These are phyloP conservation scores for Sebastes fasciatus DNA, from an alignment of 2,113 vertebrate species.

Conservation along the genomic window DNA sequence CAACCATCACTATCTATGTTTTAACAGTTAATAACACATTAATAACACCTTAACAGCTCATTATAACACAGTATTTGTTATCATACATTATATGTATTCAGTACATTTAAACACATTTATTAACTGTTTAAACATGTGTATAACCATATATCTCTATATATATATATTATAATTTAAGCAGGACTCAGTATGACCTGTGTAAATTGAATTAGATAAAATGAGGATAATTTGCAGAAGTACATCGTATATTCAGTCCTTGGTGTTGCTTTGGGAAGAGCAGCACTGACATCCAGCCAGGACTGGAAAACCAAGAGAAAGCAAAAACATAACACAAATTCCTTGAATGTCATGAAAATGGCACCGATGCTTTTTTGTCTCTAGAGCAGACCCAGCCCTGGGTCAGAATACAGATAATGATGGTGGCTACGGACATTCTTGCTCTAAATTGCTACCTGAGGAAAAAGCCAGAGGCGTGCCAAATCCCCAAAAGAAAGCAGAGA, in stretches of 20 bases:
- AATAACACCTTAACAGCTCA: no score
- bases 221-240: neutral
- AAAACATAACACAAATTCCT: constrained; percentile 51
- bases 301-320: constrained; percentile 28
- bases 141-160: no score
- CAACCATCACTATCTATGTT: no score
- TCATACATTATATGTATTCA: no score
- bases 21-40: no score
- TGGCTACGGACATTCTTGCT: constrained; percentile 74
- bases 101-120: no score
- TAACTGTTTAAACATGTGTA: no score
- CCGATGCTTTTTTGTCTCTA: neutral
- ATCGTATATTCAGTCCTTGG: neutral
- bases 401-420: constrained; percentile 73
- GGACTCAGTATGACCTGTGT: neutral
- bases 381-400: constrained; percentile 57
- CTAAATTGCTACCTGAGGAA: constrained; percentile 82
- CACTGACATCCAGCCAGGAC: neutral
- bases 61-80: no score
- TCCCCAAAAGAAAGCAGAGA: constrained; percentile 51
- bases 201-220: neutral
- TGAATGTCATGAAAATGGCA: constrained; percentile 47
- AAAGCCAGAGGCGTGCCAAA: constrained; percentile 62
- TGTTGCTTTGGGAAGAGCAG: neutral
- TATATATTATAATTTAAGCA: no score